Base-by-base conservation (phyloP, 2,113 vertebrate genomes). In the Mungos mungo region DNA sequence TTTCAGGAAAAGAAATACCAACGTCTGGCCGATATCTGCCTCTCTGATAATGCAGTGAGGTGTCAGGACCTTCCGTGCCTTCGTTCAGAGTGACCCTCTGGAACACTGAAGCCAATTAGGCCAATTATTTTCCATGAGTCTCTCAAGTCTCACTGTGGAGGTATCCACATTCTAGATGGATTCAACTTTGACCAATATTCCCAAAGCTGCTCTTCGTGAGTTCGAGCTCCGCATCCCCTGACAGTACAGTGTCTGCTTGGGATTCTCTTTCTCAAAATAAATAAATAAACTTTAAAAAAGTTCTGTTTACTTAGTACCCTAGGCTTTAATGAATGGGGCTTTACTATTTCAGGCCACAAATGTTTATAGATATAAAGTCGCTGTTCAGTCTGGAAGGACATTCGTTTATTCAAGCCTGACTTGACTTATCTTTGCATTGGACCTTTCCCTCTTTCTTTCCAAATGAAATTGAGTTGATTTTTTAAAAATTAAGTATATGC, bases 391-490 rank as follows among this genome's bases (percentile, higher is more conserved):
- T 71, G 76, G 15, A 83, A 77, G 65, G 38, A 93, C 50, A 65
- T 11, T 1, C 1, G 21, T 76, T 35, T 50, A 13, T 54, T 90
- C 3, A 13, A 82, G 85, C 33, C 63, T 88, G 35, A 14, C 76
- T 90, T 52, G 57, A 82, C 13, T 33, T 38, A 5, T 71, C 35
- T 81, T 52, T 76, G 35, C 29, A 0, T 4, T 3, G 12, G 50
- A 3, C 7, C n/a, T 41, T 74, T 81, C 29, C 3, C 35, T 79
- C 93, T n/a, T 10, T 88, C 29, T 18, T 63, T 96, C 50, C 79
- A 81, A 88, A 2, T 38, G 60, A 95, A 95, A 88, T 21, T 79
- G 52, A 92, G 84, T 60, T 93, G 86, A 54, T 52, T 88, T 96
- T 96, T 31, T 45, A 11, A 63, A 94, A 85, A 63, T 14, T 45